phyloP scores from a whole-genome alignment of 2,888 invertebrate genomes.

The Tetheella fluctuosa region DNA sequence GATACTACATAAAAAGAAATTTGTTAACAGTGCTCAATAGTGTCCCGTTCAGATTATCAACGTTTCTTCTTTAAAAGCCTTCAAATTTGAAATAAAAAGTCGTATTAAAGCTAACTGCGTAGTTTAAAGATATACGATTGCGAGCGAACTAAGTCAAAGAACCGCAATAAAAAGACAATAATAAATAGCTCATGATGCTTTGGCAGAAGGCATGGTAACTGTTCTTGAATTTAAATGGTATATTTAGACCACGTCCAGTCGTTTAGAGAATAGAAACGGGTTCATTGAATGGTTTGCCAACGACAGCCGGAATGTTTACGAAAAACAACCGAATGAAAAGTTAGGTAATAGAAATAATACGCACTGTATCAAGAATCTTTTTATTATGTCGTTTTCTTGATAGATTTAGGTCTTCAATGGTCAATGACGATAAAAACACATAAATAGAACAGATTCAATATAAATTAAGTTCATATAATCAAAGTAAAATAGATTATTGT shows the following conservation, averaged over 20 bases:
- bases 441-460: not conserved
- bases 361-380: constrained; percentile 44
- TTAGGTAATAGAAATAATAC: constrained; percentile 71
- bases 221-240: constrained; percentile 80
- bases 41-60: constrained; percentile 50
- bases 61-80: constrained; percentile 46
- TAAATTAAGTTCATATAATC: not conserved
- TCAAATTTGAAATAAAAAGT: constrained; percentile 38
- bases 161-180: constrained; percentile 60
- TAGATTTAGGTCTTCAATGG: not conserved
- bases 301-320: constrained; percentile 69
- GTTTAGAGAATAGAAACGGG: constrained; percentile 78
- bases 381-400: constrained; percentile 19
- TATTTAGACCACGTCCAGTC: constrained; percentile 73
- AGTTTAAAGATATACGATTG: constrained; percentile 35
- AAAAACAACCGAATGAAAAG: constrained; percentile 69
- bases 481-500: not conserved
- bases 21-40: constrained; percentile 66
- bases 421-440: not conserved
- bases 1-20: constrained; percentile 75
- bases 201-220: constrained; percentile 63
- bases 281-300: constrained; percentile 74
- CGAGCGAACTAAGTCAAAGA: constrained; percentile 57
- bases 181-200: constrained; percentile 69
- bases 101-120: constrained; percentile 25